Evolutionary conservation across 1,140 invertebrate species (phyloP).

Genomic region (Leptopilina boulardi): DNA sequence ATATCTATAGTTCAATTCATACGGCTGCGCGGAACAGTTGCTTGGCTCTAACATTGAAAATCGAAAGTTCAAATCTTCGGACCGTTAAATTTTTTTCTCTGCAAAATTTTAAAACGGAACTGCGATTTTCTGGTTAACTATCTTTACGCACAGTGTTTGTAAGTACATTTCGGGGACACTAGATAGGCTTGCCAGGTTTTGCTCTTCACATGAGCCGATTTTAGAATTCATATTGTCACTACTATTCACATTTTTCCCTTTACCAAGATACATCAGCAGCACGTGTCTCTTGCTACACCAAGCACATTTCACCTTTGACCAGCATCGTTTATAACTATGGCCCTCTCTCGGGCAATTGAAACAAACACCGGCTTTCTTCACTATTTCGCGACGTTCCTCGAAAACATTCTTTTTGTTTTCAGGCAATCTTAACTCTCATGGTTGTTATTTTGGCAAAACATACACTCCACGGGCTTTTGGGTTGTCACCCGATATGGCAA

Average conservation of each 20-base stretch:
- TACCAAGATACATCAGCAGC: background rate
- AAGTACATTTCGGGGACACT: slow-evolving; percentile 40
- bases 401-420: background rate
- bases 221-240: background rate
- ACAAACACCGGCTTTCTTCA: background rate
- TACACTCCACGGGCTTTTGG: background rate
- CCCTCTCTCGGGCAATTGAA: slow-evolving; percentile 5
- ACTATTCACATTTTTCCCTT: background rate
- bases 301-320: background rate
- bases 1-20: too few species aligned
- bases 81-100: too few species aligned
- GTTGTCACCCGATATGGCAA: slow-evolving; percentile 5
- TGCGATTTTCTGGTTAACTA: too few species aligned
- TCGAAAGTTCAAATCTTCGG: too few species aligned
- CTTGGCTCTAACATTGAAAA: too few species aligned
- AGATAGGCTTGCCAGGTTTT: slow-evolving; percentile 23
- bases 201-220: background rate
- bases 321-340: background rate
- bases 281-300: background rate
- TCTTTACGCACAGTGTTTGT: too few species aligned
- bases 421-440: slow-evolving; percentile 7
- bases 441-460: background rate
- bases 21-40: too few species aligned
- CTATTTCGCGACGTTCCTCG: background rate
- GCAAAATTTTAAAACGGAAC: too few species aligned